phyloP scores from a whole-genome alignment of 2,113 vertebrate genomes.

The Cheilinus undulatus region DNA sequence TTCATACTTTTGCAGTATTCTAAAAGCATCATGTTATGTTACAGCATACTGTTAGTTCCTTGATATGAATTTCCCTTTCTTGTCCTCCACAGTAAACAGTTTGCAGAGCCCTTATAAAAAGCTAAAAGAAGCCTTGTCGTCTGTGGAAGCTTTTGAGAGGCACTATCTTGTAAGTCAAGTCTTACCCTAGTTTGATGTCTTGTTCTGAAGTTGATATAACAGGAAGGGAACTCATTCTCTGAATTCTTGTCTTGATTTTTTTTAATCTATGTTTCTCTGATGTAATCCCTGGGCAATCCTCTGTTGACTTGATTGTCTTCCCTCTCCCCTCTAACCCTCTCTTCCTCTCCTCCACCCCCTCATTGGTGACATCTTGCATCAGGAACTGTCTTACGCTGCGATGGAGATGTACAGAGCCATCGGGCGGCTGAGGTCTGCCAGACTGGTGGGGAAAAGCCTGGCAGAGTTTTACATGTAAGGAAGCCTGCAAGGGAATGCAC shows the following conservation, averaged over 20 bases:
- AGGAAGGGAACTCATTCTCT: conserved; percentile 2
- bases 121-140: conserved; percentile 96
- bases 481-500: neutral
- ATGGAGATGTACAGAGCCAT: conserved; percentile 96
- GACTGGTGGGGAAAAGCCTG: conserved; percentile 94
- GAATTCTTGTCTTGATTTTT: conserved; percentile 13
- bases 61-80: conserved; percentile 1
- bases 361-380: conserved; percentile 37
- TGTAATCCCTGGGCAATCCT: conserved; percentile 20
- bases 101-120: conserved; percentile 98
- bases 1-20: too few species aligned
- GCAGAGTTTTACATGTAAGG: conserved; percentile 98
- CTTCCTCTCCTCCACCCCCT: neutral
- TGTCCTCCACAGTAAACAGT: conserved; percentile 86
- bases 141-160: conserved; percentile 96
- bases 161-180: conserved; percentile 93
- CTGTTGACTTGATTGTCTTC: conserved; percentile 25
- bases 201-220: conserved; percentile 12
- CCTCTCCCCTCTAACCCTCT: conserved; percentile 1
- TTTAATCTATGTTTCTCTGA: neutral
- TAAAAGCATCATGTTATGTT: too few species aligned
- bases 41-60: neutral
- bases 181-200: neutral
- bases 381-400: conserved; percentile 95
- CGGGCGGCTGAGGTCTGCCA: conserved; percentile 90